A percentile compares a stretch with the other conserved stretches of the same genome.
Evolutionary conservation across 2,113 vertebrate genomes (phyloP).

Genomic region (Charadrius vociferus): DNA sequence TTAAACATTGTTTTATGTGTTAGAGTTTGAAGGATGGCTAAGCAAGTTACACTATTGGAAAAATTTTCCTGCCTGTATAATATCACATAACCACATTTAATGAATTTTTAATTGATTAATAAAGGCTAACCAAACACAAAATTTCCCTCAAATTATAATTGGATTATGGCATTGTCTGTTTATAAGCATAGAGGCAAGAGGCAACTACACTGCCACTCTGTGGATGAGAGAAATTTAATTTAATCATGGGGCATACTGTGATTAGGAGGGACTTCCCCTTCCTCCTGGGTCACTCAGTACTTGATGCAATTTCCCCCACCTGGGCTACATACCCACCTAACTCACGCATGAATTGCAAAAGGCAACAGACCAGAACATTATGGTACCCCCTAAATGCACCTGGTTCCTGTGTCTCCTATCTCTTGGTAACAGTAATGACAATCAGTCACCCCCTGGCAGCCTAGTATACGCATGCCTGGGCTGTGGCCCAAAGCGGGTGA

Average conservation of each 20-base stretch:
- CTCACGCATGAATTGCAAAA: neutral
- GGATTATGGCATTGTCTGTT: neutral
- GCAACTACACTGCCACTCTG: neutral
- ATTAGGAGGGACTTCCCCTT: no score
- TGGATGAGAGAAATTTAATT: neutral
- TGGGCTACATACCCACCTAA: neutral
- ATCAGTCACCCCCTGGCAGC: neutral
- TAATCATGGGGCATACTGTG: neutral
- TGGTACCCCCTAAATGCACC: neutral
- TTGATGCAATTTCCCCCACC: neutral
- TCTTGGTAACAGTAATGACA: neutral
- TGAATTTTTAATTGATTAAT: neutral
- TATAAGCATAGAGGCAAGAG: neutral
- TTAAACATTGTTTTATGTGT: neutral
- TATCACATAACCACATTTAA: neutral
- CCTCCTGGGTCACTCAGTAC: neutral
- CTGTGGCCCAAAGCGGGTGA: neutral
- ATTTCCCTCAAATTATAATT: neutral
- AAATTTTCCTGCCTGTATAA: neutral
- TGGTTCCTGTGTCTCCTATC: neutral
- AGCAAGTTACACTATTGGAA: neutral
- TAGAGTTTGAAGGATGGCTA: neutral
- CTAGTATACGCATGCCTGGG: neutral
- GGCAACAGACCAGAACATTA: neutral
- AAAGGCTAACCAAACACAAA: neutral